Percentiles rank a stretch among this genome's conserved stretches.
phyloP scores from a whole-genome alignment of 2,888 invertebrate genomes.

The Azorinus chamasolen region DNA sequence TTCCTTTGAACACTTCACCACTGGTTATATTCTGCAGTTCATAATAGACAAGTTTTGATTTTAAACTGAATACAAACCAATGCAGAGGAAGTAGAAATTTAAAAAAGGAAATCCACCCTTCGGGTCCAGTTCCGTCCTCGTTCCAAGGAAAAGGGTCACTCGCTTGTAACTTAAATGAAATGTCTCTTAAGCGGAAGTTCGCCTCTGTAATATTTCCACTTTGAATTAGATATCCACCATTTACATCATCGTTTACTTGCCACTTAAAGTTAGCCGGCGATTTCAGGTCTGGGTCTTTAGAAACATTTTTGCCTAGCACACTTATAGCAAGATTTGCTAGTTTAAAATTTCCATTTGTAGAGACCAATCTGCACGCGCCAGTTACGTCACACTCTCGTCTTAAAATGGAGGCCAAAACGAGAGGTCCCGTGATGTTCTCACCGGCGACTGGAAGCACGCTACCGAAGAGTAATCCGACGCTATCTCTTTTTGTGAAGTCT shows the following conservation, averaged over 20 bases:
- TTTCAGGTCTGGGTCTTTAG: slow-evolving; percentile 66
- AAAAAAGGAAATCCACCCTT: slow-evolving; percentile 72
- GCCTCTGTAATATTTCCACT: slow-evolving; percentile 56
- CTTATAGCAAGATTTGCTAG: slow-evolving; percentile 59
- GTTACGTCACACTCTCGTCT: slow-evolving; percentile 13
- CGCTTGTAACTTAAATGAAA: slow-evolving; percentile 57
- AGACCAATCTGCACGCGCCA: slow-evolving; percentile 33
- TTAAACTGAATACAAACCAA: slow-evolving; percentile 80
- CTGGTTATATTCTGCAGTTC: slow-evolving; percentile 51
- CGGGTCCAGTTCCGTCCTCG: slow-evolving; percentile 70
- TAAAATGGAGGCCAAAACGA: slow-evolving; percentile 56
- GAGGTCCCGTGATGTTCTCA: slow-evolving; percentile 21
- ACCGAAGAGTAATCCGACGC: slow-evolving; percentile 66
- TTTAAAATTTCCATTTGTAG: slow-evolving; percentile 53
- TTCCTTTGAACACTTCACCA: slow-evolving; percentile 32
- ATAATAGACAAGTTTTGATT: slow-evolving; percentile 67
- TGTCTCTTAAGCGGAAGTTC: slow-evolving; percentile 60
- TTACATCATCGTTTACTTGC: slow-evolving; percentile 37
- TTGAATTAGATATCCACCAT: slow-evolving; percentile 64
- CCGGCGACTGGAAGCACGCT: slow-evolving; percentile 64
- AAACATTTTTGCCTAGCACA: slow-evolving; percentile 63
- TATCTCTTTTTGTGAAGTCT: slow-evolving; percentile 56
- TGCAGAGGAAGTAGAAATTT: slow-evolving; percentile 77
- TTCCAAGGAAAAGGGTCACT: slow-evolving; percentile 68
- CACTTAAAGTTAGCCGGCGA: slow-evolving; percentile 71